Conservation (phyloP, 2,888 invertebrate species). For the Lithophane ornitopus region DNA sequence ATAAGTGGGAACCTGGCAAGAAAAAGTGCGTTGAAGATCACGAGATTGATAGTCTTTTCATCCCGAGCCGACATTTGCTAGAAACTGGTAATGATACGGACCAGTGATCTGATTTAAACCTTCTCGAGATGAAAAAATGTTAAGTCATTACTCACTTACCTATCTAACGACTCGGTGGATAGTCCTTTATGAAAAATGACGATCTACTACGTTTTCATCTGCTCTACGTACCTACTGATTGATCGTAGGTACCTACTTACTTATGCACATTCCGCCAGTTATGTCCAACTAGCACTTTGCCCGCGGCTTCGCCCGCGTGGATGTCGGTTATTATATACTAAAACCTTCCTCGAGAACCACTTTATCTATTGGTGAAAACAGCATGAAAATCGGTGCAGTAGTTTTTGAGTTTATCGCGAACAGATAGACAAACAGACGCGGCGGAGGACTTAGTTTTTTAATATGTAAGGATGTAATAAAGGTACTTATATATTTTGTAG, state of each 20-base stretch:
- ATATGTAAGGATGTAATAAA: no score
- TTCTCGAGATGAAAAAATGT: constrained; percentile 70
- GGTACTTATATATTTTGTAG: background rate
- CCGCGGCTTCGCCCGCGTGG: no score
- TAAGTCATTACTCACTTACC: constrained; percentile 69
- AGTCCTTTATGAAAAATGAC: constrained; percentile 4
- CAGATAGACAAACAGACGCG: no score
- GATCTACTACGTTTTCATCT: background rate
- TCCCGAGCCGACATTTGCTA: constrained; percentile 72
- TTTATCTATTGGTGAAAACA: no score
- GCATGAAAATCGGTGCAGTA: no score
- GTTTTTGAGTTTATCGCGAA: no score
- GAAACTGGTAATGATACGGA: constrained; percentile 80
- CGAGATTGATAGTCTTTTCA: constrained; percentile 75
- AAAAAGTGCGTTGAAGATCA: constrained; percentile 67
- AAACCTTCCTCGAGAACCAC: no score
- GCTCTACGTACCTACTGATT: background rate
- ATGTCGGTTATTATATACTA: no score
- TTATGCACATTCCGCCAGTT: background rate
- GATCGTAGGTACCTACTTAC: background rate
- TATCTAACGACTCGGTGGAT: constrained; percentile 15
- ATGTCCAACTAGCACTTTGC: no score
- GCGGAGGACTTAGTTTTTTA: no score
- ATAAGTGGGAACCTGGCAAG: constrained; percentile 61
- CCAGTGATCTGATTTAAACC: constrained; percentile 78